Evolutionary conservation across 2,113 vertebrate species (phyloP).

Genomic region (Amphiprion percula): DNA sequence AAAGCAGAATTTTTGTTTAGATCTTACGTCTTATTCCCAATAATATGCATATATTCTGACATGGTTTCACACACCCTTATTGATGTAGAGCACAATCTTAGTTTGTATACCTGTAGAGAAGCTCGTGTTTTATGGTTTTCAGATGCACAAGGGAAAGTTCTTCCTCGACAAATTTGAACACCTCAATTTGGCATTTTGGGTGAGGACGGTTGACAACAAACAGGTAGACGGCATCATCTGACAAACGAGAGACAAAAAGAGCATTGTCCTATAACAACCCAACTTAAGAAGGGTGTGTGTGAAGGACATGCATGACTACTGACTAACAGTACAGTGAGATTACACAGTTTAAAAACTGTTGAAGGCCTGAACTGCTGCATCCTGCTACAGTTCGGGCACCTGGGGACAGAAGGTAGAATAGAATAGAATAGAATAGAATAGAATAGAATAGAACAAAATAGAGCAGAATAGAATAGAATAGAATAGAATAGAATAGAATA

Average conservation of each 20-base stretch:
- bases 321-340: no score
- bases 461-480: no score
- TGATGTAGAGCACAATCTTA: not conserved
- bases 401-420: not conserved
- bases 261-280: not conserved
- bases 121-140: slow-evolving; percentile 90
- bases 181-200: slow-evolving; percentile 87
- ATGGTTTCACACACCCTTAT: not conserved
- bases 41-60: not conserved
- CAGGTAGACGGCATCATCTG: slow-evolving; percentile 89
- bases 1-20: not conserved
- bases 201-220: slow-evolving; percentile 94
- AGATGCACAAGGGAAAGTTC: slow-evolving; percentile 87
- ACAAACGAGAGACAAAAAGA: slow-evolving; percentile 3
- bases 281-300: no score
- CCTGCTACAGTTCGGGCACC: no score
- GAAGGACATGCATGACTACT: not conserved
- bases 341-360: not conserved
- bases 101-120: slow-evolving; percentile 84
- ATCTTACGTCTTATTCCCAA: not conserved
- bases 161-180: slow-evolving; percentile 90
- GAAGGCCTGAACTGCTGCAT: not conserved
- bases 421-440: no score
- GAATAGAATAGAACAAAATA: no score
- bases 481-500: no score